Evolutionary conservation across 2,797 vertebrate genomes (phyloP).

Genomic region (Sebastes kiyomatsui): DNA sequence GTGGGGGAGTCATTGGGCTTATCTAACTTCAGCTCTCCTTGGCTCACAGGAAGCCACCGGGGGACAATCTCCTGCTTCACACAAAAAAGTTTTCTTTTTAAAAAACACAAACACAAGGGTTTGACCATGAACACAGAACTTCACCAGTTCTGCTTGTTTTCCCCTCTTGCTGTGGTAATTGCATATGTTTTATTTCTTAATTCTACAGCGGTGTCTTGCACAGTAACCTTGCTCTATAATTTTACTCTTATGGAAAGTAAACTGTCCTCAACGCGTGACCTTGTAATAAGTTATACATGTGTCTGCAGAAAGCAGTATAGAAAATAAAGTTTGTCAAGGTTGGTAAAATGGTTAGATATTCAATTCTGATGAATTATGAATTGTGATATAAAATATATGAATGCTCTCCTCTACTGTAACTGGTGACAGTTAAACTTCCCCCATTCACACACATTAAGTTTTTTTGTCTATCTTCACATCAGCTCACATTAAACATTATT

Average conservation of each 20-base stretch:
- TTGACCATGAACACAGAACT: conserved; percentile 9
- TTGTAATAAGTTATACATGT: background rate
- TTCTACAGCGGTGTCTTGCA: background rate
- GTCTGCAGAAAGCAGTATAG: background rate
- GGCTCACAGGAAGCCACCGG: conserved; percentile 11
- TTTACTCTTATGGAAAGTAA: background rate
- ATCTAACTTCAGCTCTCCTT: conserved; percentile 38
- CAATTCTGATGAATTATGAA: background rate
- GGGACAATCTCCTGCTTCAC: conserved; percentile 33
- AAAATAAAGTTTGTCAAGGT: background rate
- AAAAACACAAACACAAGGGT: conserved; percentile 17
- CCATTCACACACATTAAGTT: background rate
- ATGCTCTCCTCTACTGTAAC: too few species aligned
- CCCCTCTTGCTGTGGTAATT: background rate
- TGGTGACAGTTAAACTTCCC: too few species aligned
- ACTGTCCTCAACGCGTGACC: background rate
- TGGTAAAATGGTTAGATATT: background rate
- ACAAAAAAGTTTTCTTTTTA: conserved; percentile 27
- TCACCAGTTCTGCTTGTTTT: background rate
- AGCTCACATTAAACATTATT: background rate
- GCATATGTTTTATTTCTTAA: conserved; percentile 2
- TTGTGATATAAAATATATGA: too few species aligned
- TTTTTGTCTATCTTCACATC: background rate
- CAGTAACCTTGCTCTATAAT: background rate
- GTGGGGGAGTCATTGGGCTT: conserved; percentile 52